Percentiles rank a stretch among this genome's conserved stretches.
phyloP scores from a whole-genome alignment of 1,140 invertebrate species.

The Diabrotica undecimpunctata region DNA sequence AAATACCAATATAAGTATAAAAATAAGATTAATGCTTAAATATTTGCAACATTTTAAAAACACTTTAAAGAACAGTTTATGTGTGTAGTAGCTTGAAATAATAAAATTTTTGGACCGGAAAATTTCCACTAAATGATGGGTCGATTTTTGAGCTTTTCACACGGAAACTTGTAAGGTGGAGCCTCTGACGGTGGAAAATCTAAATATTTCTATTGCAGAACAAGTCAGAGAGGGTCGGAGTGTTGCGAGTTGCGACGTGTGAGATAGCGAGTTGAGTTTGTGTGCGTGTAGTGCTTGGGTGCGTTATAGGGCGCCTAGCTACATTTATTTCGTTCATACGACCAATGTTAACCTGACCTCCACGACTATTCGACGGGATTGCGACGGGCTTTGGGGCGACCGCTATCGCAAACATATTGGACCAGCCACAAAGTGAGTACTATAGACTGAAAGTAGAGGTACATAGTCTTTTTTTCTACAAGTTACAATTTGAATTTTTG shows the following conservation, averaged over 20 bases:
- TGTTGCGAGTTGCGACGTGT: slow-evolving; percentile 32
- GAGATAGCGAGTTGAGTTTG: slow-evolving; percentile 31
- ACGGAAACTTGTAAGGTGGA: slow-evolving; percentile 1
- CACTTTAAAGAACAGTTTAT: too few species aligned
- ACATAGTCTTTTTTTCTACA: not conserved
- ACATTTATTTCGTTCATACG: slow-evolving; percentile 31
- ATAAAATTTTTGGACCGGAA: too few species aligned
- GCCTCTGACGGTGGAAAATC: slow-evolving; percentile 9
- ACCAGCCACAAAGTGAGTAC: slow-evolving; percentile 36
- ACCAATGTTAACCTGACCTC: slow-evolving; percentile 42
- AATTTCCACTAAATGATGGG: too few species aligned
- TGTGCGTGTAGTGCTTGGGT: slow-evolving; percentile 40
- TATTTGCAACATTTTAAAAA: too few species aligned
- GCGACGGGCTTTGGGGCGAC: slow-evolving; percentile 38
- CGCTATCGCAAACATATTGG: slow-evolving; percentile 41
- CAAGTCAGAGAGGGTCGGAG: slow-evolving; percentile 31
- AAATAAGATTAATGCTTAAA: too few species aligned
- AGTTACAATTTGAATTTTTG: not conserved
- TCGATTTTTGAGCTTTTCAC: not conserved
- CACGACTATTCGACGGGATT: slow-evolving; percentile 25
- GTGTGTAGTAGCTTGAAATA: too few species aligned
- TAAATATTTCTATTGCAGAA: not conserved
- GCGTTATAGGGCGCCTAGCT: slow-evolving; percentile 34
- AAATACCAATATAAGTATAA: too few species aligned
- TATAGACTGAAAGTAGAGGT: too few species aligned